Evolutionary conservation across 2,113 vertebrate species (phyloP).

Genomic region (Cryptotis parvus): DNA sequence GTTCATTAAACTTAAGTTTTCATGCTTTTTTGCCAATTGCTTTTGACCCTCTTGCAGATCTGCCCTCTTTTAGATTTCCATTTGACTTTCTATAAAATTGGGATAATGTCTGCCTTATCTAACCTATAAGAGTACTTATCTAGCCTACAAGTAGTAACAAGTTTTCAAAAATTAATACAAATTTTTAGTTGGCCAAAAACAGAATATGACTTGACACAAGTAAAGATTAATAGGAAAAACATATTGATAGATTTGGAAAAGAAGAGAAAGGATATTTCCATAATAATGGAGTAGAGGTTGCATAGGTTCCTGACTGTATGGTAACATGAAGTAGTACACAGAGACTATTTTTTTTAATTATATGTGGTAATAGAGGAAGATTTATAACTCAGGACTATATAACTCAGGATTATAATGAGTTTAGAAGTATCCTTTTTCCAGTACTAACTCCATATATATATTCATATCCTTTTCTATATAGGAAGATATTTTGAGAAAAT

Average conservation of each 20-base stretch:
- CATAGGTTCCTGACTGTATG: not conserved
- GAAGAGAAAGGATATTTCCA: not conserved
- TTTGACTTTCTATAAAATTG: not conserved
- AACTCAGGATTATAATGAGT: not conserved
- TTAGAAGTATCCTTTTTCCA: not conserved
- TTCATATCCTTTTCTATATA: not conserved
- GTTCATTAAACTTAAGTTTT: not conserved
- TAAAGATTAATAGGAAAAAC: constrained; percentile 1
- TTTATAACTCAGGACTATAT: too few relatives aligned
- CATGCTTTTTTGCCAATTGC: not conserved
- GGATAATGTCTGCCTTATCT: not conserved
- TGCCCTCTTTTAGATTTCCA: not conserved
- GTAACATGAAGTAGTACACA: not conserved
- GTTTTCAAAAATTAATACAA: not conserved
- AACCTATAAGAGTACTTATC: not conserved
- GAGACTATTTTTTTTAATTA: not conserved
- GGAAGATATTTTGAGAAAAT: not conserved
- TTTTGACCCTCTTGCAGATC: not conserved
- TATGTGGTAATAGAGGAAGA: not conserved
- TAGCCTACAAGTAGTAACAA: not conserved
- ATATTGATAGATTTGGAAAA: not conserved
- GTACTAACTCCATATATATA: not conserved
- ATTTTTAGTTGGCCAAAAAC: not conserved
- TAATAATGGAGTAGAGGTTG: not conserved
- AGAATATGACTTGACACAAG: constrained; percentile 19